These are phyloP conservation scores for Chiroxiphia lanceolata DNA, from an alignment of 2,797 vertebrate genomes.

Conservation along the genomic window DNA sequence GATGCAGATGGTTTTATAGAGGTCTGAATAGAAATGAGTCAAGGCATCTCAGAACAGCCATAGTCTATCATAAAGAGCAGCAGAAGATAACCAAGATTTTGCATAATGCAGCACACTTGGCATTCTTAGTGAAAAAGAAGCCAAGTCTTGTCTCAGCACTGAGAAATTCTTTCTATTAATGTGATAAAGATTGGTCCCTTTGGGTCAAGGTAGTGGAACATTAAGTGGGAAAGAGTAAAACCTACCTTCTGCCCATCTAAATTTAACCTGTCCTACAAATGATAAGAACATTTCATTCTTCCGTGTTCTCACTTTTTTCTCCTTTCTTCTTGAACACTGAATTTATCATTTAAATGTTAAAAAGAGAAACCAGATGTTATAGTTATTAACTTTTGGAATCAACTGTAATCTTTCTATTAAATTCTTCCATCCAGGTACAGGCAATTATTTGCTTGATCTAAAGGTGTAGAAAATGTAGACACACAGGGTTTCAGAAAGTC, in stretches of 20 bases:
- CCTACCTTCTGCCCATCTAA: slow-evolving; percentile 53
- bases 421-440: slow-evolving; percentile 79
- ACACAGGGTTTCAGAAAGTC: slow-evolving; percentile 81
- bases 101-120: slow-evolving; percentile 40
- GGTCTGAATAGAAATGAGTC: slow-evolving; percentile 60
- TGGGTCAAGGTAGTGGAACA: slow-evolving; percentile 55
- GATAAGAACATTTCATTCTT: slow-evolving; percentile 65
- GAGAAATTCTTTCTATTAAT: slow-evolving; percentile 59
- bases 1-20: slow-evolving; percentile 46
- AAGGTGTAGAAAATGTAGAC: slow-evolving; percentile 79
- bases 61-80: slow-evolving; percentile 52
- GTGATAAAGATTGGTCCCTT: slow-evolving; percentile 57
- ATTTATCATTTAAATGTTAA: slow-evolving; percentile 78
- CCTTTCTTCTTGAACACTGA: slow-evolving; percentile 62
- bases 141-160: slow-evolving; percentile 1
- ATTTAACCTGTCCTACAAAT: slow-evolving; percentile 62
- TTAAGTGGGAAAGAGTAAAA: slow-evolving; percentile 60
- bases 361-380: slow-evolving; percentile 82
- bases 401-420: slow-evolving; percentile 82
- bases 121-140: slow-evolving; percentile 39
- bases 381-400: slow-evolving; percentile 83
- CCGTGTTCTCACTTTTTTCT: slow-evolving; percentile 33
- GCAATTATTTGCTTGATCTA: slow-evolving; percentile 82
- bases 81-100: slow-evolving; percentile 40
- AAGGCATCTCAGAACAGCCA: slow-evolving; percentile 60